Evolutionary conservation across 2,888 invertebrate species (phyloP).

Genomic region (Platycheirus rosarum): DNA sequence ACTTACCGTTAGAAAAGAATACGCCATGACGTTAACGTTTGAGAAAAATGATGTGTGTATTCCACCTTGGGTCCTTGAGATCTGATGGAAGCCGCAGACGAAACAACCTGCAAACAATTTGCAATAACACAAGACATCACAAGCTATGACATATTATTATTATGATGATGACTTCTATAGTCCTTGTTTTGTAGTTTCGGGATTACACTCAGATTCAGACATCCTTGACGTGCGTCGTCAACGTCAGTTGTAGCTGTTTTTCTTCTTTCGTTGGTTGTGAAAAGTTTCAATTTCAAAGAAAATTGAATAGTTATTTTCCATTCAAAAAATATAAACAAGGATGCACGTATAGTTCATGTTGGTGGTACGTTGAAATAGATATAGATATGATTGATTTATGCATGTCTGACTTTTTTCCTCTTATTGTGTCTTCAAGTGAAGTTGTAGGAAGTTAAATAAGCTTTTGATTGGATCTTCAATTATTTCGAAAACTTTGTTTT

Average conservation of each 20-base stretch:
- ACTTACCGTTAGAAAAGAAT: conserved; percentile 13
- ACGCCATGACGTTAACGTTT: conserved; percentile 17
- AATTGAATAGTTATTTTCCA: conserved; percentile 65
- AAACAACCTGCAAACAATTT: conserved; percentile 51
- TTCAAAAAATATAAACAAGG: no score
- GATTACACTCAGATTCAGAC: conserved; percentile 46
- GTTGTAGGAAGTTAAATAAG: no score
- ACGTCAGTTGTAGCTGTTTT: background rate
- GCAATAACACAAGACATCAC: conserved; percentile 44
- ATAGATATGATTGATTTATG: no score
- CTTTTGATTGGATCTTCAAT: no score
- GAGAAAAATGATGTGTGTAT: conserved; percentile 9
- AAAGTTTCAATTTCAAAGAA: conserved; percentile 39
- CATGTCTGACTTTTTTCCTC: no score
- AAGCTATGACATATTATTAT: conserved; percentile 45
- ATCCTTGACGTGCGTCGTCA: background rate
- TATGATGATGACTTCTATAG: conserved; percentile 37
- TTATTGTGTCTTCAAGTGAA: no score
- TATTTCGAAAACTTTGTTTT: no score
- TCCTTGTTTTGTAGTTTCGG: conserved; percentile 45
- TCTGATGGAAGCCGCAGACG: conserved; percentile 17
- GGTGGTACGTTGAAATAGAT: no score
- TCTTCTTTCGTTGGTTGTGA: background rate
- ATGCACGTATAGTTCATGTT: no score
- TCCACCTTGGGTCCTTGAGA: conserved; percentile 32